Percentiles rank a stretch among this genome's conserved stretches.
Conservation (phyloP, 2,888 invertebrate genomes). For the Bugula neritina region DNA sequence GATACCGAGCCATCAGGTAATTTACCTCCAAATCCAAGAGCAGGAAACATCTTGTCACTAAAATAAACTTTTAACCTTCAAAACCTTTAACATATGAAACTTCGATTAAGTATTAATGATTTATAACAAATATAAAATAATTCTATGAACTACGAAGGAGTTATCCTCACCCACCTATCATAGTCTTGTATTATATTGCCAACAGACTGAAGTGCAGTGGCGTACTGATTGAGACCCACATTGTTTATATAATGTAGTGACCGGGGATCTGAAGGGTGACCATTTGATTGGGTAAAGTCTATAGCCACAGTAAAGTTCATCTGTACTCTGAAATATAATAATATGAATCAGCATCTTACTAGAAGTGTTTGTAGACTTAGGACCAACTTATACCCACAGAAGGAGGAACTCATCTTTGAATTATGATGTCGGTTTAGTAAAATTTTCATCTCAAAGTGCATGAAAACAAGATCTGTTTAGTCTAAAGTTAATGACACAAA, state of each 20-base stretch:
- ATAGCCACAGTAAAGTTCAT: conserved; percentile 56
- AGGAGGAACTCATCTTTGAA: too few species aligned
- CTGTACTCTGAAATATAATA: conserved; percentile 46
- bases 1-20: conserved; percentile 45
- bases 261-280: conserved; percentile 49
- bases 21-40: conserved; percentile 54
- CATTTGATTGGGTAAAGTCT: conserved; percentile 57
- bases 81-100: too few species aligned
- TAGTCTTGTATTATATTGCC: conserved; percentile 56
- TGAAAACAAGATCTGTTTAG: too few species aligned
- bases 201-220: conserved; percentile 54
- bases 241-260: conserved; percentile 56
- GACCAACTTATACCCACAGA: too few species aligned
- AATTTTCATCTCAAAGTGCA: too few species aligned
- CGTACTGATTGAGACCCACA: conserved; percentile 56
- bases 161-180: conserved; percentile 42
- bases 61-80: neutral
- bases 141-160: neutral
- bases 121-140: too few species aligned
- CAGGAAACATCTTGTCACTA: conserved; percentile 54
- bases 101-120: too few species aligned
- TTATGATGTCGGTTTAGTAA: too few species aligned
- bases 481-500: too few species aligned
- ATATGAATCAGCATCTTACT: too few species aligned
- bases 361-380: too few species aligned